phyloP scores from a whole-genome alignment of 1,140 invertebrate genomes.

The Drosophila santomea region DNA sequence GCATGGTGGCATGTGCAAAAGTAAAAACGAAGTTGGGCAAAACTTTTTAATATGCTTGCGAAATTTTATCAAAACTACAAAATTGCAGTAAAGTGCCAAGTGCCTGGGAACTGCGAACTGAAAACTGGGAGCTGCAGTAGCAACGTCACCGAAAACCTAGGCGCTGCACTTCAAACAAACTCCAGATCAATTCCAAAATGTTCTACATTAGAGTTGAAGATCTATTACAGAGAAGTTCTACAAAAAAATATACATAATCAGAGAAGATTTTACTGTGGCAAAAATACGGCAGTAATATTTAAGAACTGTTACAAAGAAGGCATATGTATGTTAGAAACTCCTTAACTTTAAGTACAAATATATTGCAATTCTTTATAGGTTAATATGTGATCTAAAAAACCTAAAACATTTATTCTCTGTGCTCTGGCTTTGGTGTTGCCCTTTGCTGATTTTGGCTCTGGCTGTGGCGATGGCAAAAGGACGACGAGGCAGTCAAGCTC shows the following conservation, averaged over 20 bases:
- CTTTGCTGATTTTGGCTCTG: slow-evolving; percentile 11
- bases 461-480: slow-evolving; percentile 51
- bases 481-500: slow-evolving; percentile 47
- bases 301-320: background rate
- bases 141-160: slow-evolving; percentile 11
- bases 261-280: background rate
- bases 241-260: background rate
- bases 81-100: slow-evolving; percentile 83
- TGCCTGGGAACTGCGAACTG: slow-evolving; percentile 58
- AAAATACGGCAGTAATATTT: background rate
- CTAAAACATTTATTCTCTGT: slow-evolving; percentile 14
- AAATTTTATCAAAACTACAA: slow-evolving; percentile 84
- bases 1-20: slow-evolving; percentile 79
- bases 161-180: slow-evolving; percentile 19
- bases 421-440: slow-evolving; percentile 24
- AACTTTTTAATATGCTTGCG: slow-evolving; percentile 83
- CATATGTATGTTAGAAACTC: too few species aligned
- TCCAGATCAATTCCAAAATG: background rate
- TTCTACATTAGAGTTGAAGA: background rate
- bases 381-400: too few species aligned
- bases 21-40: slow-evolving; percentile 81
- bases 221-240: background rate
- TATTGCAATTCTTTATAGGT: too few species aligned
- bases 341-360: too few species aligned
- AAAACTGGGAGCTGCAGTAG: slow-evolving; percentile 35